Evolutionary conservation across 2,888 invertebrate genomes (phyloP), one percentile per base, ranked within the genome.

Genomic region (Labia minor): DNA sequence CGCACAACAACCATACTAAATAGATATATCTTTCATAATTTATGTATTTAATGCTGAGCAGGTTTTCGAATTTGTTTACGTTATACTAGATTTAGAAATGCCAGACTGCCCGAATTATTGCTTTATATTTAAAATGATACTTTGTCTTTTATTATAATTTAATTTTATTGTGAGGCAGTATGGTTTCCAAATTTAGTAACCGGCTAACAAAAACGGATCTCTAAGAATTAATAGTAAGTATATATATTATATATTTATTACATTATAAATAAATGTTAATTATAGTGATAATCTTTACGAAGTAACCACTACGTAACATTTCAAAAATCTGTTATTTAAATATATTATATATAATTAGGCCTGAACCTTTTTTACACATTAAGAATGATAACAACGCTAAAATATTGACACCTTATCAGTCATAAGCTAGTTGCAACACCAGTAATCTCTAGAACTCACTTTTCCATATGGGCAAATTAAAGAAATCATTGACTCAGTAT

Each of bases 261-360:
- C 33, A 33, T 33, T 33, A 33, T 33, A 33, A 33, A 33, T 33
- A 33, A 33, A 33, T 33, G 33, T 65, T 21, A 37, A 37, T 65
- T 49, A 18, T 20, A 65, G 61, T 37, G 49, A 61, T 37, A 21
- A 64, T 65, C 20, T 65, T 20, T 65, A 65, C 19, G 63, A 19
- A 63, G 63, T 19, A 63, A 63, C 19, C 63, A 63, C 14, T 21
- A 21, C 63, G 19, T 21, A 63, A 63, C 63, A 63, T 63, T 18
- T 21, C 21, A 20, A 20, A 63, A 63, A 63, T 63, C 63, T 63
- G 63, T 63, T 68, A 65, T 64, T 71, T 71, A 69, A 71, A 71
- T 72, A 70, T 70, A 70, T 70, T 71, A 70, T 69, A 70, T 72
- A 72, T 72, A 72, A 71, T 74, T 74, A 74, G 73, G 74, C 73